These are phyloP conservation scores for Cirrhinus molitorella DNA, from an alignment of 2,797 vertebrate species.

Conservation along the genomic window DNA sequence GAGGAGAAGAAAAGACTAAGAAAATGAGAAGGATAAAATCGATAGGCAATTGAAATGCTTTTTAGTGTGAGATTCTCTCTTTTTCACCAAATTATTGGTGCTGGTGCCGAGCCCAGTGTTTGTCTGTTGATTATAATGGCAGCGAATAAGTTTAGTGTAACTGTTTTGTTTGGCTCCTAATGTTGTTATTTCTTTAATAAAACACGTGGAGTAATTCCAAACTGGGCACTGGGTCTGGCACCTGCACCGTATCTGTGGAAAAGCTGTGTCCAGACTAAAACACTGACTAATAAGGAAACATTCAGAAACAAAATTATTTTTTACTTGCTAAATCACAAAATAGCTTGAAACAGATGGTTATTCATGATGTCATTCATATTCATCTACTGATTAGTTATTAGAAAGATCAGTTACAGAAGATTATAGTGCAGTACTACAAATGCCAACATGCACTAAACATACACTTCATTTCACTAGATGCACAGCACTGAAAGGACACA, in stretches of 20 bases:
- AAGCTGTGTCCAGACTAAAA: neutral
- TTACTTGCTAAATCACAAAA: neutral
- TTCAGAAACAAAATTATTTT: neutral
- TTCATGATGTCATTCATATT: neutral
- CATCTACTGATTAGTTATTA: neutral
- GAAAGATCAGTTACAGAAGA: neutral
- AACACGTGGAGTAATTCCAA: neutral
- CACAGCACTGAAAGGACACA: neutral
- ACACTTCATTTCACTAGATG: neutral
- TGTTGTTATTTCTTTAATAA: neutral
- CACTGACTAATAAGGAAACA: neutral
- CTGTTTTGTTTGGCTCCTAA: neutral
- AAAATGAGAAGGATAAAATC: slow-evolving; percentile 52
- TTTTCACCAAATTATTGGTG: slow-evolving; percentile 14
- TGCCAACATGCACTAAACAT: neutral
- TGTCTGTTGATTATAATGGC: neutral
- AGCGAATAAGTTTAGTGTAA: neutral
- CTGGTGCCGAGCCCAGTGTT: neutral
- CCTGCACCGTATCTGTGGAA: neutral
- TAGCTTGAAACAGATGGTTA: neutral
- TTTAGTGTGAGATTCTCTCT: slow-evolving; percentile 24
- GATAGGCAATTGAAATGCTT: slow-evolving; percentile 48
- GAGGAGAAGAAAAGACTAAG: slow-evolving; percentile 45
- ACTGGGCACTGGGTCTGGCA: neutral
- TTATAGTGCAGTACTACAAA: neutral